Conservation (phyloP, 2,888 invertebrate genomes). For the Heliconius hortense region DNA sequence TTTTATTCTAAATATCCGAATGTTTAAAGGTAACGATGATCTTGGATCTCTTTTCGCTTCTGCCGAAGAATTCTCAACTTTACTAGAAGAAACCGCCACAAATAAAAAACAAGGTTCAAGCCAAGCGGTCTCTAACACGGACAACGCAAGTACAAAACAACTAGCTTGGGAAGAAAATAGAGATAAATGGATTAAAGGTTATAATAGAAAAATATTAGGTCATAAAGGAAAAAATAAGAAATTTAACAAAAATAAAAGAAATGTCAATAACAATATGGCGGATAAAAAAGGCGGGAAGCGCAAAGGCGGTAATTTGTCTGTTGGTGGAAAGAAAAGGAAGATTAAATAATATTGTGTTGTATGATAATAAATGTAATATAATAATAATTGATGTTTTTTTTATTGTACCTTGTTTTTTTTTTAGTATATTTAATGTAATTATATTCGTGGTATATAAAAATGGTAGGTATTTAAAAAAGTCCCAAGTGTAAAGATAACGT, state of each 20-base stretch:
- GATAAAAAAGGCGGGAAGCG: constrained; percentile 60
- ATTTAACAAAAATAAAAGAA: constrained; percentile 46
- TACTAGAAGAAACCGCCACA: constrained; percentile 91
- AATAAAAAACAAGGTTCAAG: constrained; percentile 84
- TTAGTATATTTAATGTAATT: not conserved
- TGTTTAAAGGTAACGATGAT: constrained; percentile 71
- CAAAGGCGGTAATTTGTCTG: constrained; percentile 52
- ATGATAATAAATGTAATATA: constrained; percentile 30
- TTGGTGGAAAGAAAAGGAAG: constrained; percentile 67
- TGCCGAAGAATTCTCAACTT: constrained; percentile 93
- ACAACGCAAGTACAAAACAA: constrained; percentile 90
- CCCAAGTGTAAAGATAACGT: too few relatives aligned
- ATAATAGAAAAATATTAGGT: constrained; percentile 72
- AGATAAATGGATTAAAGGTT: constrained; percentile 83
- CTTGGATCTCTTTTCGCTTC: constrained; percentile 88
- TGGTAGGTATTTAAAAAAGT: too few relatives aligned
- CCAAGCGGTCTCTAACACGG: constrained; percentile 86
- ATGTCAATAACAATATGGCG: constrained; percentile 49
- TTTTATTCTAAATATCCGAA: not conserved
- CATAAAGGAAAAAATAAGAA: constrained; percentile 53
- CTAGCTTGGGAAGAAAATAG: constrained; percentile 91
- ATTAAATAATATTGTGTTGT: constrained; percentile 51
- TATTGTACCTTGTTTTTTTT: not conserved
- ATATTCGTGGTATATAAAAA: not conserved
- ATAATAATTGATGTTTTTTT: constrained; percentile 31